Percentiles rank a stretch among this genome's conserved stretches.
Evolutionary conservation across 2,797 vertebrate genomes (phyloP).

Genomic region (Enteromius fasciolatus): DNA sequence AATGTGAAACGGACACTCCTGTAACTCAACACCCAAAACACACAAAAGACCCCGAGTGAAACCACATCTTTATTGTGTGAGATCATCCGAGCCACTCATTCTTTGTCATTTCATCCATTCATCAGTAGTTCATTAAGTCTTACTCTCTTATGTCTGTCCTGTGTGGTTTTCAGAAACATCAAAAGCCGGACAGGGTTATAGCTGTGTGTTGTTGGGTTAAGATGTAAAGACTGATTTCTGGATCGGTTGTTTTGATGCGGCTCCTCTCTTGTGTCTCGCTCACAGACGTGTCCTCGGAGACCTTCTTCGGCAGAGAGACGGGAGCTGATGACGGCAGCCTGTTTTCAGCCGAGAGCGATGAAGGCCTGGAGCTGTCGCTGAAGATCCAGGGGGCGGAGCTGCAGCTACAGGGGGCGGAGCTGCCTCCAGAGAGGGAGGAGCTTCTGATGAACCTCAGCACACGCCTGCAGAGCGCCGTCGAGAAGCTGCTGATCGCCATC

Average conservation of each 20-base stretch:
- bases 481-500: constrained; percentile 91
- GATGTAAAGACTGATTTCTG: background rate
- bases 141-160: background rate
- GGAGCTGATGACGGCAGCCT: constrained; percentile 64
- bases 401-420: constrained; percentile 77
- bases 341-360: constrained; percentile 76
- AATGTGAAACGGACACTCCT: constrained; percentile 13
- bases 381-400: constrained; percentile 77
- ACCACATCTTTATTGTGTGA: constrained; percentile 1
- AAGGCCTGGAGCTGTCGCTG: constrained; percentile 79
- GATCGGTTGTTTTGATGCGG: background rate
- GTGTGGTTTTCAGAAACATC: background rate
- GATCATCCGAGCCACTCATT: background rate
- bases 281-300: constrained; percentile 73
- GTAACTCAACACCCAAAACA: constrained; percentile 23
- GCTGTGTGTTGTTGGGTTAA: background rate
- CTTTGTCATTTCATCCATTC: background rate
- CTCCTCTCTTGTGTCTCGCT: constrained; percentile 21
- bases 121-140: background rate
- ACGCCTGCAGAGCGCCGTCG: constrained; percentile 88
- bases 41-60: constrained; percentile 27
- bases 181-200: background rate
- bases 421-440: constrained; percentile 86
- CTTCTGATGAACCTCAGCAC: constrained; percentile 83
- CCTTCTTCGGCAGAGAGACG: constrained; percentile 65